Evolutionary conservation across 2,888 invertebrate genomes (phyloP), one percentile per base, ranked within the genome.

Genomic region (Hoplodrina ambigua): DNA sequence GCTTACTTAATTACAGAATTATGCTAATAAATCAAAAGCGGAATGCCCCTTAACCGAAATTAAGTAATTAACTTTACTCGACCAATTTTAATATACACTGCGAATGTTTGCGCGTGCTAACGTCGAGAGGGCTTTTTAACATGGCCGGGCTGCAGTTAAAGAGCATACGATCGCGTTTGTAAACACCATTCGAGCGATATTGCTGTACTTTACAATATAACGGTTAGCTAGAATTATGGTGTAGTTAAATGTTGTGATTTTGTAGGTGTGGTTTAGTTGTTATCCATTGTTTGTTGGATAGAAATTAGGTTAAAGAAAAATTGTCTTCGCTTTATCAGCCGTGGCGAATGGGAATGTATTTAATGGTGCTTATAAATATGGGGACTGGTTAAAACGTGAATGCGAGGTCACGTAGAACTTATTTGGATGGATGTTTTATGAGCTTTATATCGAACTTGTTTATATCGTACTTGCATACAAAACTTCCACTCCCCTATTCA

Each of bases 51-150:
- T 90, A 90, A 90, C 89, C 86, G 77, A 91, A 94, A 94, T 94
- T 92, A 94, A 94, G 94, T 94, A 92, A 94, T 94, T 94, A 93
- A 92, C 87, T 86, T 87, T 84, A 89, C 81, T 82, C 90, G 72
- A 69, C 85, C 66, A 85, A 89, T 87, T 92, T 87, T 84, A 87
- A 89, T 87, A 87, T 72, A 74, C 78, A 63, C 25, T 63, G 68
- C 61, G 55, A 77, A 79, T 90, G 86, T 89, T 87, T 86, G 81
- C 72, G 67, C 71, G 68, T 61, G 60, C 65, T 55, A 53, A 64
- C 17, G 67, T 74, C 54, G 58, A 87, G 85, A 73, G 86, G 79
- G 60, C 87, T 86, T 85, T 87, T 82, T 60, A 84, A 89, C 72
- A 83, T 65, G 73, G 85, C 56, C 77, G 84, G 78, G 72, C 82